A percentile compares a stretch with the other conserved stretches of the same genome.
Evolutionary conservation across 2,888 invertebrate genomes (phyloP).

Genomic region (Aethes cnicana): DNA sequence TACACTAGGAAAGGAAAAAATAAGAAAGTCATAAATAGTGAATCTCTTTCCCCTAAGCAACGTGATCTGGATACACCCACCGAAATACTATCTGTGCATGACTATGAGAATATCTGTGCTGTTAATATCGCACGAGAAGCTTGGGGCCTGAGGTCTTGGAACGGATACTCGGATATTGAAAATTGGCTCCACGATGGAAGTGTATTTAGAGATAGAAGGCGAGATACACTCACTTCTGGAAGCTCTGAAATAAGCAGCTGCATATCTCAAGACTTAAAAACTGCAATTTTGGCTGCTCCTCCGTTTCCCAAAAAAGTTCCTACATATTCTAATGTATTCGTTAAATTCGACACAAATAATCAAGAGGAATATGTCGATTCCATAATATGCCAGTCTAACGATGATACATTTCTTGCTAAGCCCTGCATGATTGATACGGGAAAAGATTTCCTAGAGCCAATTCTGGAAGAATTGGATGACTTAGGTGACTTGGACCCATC

Average conservation of each 20-base stretch:
- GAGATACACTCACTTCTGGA: slow-evolving; percentile 81
- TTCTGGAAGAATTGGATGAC: slow-evolving; percentile 82
- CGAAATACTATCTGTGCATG: slow-evolving; percentile 83
- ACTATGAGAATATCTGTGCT: slow-evolving; percentile 86
- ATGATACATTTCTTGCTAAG: slow-evolving; percentile 79
- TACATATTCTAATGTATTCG: slow-evolving; percentile 75
- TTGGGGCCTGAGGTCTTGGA: slow-evolving; percentile 85
- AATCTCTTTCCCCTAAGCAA: slow-evolving; percentile 61
- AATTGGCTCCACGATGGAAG: slow-evolving; percentile 85
- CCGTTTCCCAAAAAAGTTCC: slow-evolving; percentile 70
- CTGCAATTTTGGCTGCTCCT: slow-evolving; percentile 69
- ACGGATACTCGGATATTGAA: slow-evolving; percentile 85
- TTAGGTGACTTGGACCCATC: slow-evolving; percentile 68
- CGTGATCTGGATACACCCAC: slow-evolving; percentile 80
- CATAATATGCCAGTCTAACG: slow-evolving; percentile 71
- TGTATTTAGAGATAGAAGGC: slow-evolving; percentile 81
- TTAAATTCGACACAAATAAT: slow-evolving; percentile 67
- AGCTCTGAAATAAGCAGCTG: slow-evolving; percentile 82
- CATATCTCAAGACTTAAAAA: slow-evolving; percentile 71
- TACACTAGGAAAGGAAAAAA: slow-evolving; percentile 75
- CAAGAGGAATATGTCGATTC: slow-evolving; percentile 81
- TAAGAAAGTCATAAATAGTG: slow-evolving; percentile 58
- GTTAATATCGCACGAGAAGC: slow-evolving; percentile 85
- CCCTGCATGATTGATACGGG: slow-evolving; percentile 77
- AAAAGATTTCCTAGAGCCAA: slow-evolving; percentile 81